These are phyloP conservation scores for Phanerotoma sp. DNA, from an alignment of 2,888 invertebrate genomes.

Conservation along the genomic window DNA sequence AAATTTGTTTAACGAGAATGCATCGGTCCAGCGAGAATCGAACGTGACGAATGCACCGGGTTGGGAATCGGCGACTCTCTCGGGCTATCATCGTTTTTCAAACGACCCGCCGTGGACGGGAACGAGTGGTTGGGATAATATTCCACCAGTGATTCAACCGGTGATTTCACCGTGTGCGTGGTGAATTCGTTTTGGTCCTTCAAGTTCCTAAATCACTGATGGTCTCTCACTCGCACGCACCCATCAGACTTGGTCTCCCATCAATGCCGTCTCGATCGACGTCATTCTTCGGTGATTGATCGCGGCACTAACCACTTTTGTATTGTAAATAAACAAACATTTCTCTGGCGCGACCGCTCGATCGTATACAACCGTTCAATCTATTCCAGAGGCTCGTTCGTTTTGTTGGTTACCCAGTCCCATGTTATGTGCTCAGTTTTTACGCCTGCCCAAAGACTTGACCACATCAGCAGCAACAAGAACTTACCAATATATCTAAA, in stretches of 20 bases:
- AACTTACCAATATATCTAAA: neutral
- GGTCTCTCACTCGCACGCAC: conserved; percentile 25
- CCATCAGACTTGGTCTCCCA: neutral
- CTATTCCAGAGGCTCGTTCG: neutral
- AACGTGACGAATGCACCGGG: conserved; percentile 20
- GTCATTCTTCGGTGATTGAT: conserved; percentile 4
- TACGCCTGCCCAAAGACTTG: neutral
- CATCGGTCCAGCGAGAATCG: conserved; percentile 24
- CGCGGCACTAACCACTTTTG: conserved; percentile 3
- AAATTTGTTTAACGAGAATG: conserved; percentile 23
- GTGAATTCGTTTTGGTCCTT: conserved; percentile 30
- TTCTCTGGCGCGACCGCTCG: neutral
- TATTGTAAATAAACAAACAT: conserved; percentile 6
- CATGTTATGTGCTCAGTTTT: neutral
- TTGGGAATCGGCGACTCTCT: neutral
- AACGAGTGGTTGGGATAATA: conserved; percentile 33
- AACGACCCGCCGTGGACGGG: conserved; percentile 22
- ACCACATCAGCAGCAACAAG: neutral
- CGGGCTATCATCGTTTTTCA: conserved; percentile 22
- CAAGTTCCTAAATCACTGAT: conserved; percentile 34
- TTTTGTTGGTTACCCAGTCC: neutral
- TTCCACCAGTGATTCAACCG: conserved; percentile 23
- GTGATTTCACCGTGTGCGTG: neutral
- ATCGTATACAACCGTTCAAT: conserved; percentile 1
- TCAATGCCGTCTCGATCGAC: conserved; percentile 1